phyloP scores from a whole-genome alignment of 1,140 invertebrate genomes.

The Halictus rubicundus region DNA sequence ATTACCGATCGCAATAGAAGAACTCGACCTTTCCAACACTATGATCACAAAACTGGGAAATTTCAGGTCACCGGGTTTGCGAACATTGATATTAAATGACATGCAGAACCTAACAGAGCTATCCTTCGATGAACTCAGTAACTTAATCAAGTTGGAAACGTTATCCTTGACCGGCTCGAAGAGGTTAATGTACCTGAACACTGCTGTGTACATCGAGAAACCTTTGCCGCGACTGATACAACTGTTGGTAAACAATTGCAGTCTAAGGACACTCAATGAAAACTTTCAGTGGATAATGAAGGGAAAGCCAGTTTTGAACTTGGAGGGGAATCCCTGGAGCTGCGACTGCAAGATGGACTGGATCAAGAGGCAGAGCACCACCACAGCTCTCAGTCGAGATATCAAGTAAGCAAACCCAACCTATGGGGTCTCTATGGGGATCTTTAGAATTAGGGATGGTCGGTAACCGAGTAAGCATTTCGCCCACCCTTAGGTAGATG shows the following conservation, averaged over 20 bases:
- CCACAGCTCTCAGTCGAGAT: slow-evolving; percentile 64
- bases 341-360: slow-evolving; percentile 79
- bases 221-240: slow-evolving; percentile 70
- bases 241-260: slow-evolving; percentile 69
- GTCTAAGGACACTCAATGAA: slow-evolving; percentile 62
- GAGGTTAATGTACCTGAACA: slow-evolving; percentile 46
- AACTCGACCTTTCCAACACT: slow-evolving; percentile 74
- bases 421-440: neutral
- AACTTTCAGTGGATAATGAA: slow-evolving; percentile 72
- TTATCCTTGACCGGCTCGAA: slow-evolving; percentile 68
- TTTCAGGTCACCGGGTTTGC: slow-evolving; percentile 68
- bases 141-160: slow-evolving; percentile 69
- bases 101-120: slow-evolving; percentile 71
- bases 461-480: neutral
- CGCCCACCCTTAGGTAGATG: neutral
- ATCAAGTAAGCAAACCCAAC: slow-evolving; percentile 70
- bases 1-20: slow-evolving; percentile 66
- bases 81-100: slow-evolving; percentile 67
- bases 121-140: slow-evolving; percentile 73
- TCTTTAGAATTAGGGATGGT: neutral
- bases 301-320: slow-evolving; percentile 68
- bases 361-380: slow-evolving; percentile 68
- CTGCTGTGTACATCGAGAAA: slow-evolving; percentile 56
- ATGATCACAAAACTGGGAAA: slow-evolving; percentile 63
- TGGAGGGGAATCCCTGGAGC: slow-evolving; percentile 78